phyloP scores from a whole-genome alignment of 2,113 vertebrate genomes.

The Rhegmatorhina hoffmannsi region DNA sequence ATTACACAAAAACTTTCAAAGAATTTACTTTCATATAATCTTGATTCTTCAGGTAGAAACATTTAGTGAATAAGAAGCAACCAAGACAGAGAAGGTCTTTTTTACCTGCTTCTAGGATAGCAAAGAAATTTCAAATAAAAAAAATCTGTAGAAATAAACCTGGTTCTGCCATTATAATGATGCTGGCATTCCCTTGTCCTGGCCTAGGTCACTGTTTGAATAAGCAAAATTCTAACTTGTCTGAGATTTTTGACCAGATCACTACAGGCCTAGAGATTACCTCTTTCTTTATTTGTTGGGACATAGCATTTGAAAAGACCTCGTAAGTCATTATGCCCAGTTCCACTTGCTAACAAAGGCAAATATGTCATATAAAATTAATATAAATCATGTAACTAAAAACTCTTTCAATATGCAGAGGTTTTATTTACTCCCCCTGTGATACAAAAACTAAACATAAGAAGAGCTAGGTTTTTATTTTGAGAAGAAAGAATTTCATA shows the following conservation, averaged over 20 bases:
- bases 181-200: not conserved
- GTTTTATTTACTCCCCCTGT: not conserved
- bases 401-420: not conserved
- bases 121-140: not conserved
- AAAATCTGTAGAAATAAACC: not conserved
- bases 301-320: not conserved
- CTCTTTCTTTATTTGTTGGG: not conserved
- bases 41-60: not conserved
- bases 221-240: not conserved
- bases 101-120: not conserved
- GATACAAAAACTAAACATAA: not conserved
- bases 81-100: not conserved
- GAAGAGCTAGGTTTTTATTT: not conserved
- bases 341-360: not conserved
- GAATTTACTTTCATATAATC: not conserved
- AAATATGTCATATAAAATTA: not conserved
- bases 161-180: not conserved
- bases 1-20: constrained; percentile 3
- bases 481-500: not conserved
- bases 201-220: not conserved
- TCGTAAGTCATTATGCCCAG: not conserved
- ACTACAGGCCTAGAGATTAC: not conserved
- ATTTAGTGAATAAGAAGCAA: not conserved
- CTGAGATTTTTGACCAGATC: not conserved
- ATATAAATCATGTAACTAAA: not conserved